Evolutionary conservation across 2,113 vertebrate species (phyloP), one percentile per base, ranked within the genome.

Genomic region (Pteronura brasiliensis): DNA sequence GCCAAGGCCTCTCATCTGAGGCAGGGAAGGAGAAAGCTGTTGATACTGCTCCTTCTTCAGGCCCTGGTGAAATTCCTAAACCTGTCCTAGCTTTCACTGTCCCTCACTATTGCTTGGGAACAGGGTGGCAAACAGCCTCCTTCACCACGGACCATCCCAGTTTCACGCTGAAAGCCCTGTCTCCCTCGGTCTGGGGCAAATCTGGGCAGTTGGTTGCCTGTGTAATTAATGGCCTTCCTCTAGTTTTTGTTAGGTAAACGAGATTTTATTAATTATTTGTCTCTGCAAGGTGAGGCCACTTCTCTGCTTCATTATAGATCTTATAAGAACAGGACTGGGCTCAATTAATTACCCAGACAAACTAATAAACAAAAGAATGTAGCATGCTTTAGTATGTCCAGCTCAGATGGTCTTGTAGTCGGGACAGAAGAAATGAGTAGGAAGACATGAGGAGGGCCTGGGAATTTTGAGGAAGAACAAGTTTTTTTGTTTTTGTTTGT

Each of bases 181-280:
- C 36, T 94, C 47, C 20, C 55, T 77, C 6, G 52, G 14, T 87
- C 34, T 82, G 42, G 39, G 52, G 27, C 2, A 34, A 85, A 63
- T 82, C 25, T 42, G 39, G 63, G 55, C 47, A 91, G 29, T 49
- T 95, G 55, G 55, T 87, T 52, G 63, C 21, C 25, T 65, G 25
- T 14, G 39, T 80, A 88, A 94, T 65, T 69, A 84, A 96, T 36
- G 36, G 63, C 34, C 23, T 71, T 82, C 47, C 31, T 29, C 6
- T 55, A 39, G 84, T n/a, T 79, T 84, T 71, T 82, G 71, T 13
- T 65, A 80, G 34, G 76, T 44, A 36, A 44, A 74, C 71, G 6
- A 88, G 90, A 82, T 90, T 94, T 15, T 3, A 61, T 95, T 89
- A 80, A 89, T 82, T 89, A 81, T 88, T 81, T 85, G 47, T 61